Conservation (phyloP, 2,888 invertebrate genomes). For the Drosophila cracens region DNA sequence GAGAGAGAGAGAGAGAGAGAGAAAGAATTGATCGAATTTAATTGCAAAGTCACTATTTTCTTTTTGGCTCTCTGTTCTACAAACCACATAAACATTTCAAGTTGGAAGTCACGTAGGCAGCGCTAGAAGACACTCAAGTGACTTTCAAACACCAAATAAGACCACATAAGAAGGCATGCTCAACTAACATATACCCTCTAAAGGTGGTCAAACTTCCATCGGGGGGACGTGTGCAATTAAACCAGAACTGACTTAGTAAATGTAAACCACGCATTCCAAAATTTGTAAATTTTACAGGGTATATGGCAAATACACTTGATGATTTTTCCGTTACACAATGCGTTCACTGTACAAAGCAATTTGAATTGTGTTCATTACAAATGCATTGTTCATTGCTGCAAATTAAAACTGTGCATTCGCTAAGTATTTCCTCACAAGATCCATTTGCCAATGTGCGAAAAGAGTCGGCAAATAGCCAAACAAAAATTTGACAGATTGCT, state of each 20-base stretch:
- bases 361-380: constrained; percentile 10
- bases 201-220: neutral
- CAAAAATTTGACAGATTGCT: constrained; percentile 32
- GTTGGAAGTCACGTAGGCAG: constrained; percentile 44
- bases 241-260: neutral
- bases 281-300: neutral
- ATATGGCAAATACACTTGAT: neutral
- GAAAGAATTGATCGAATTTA: constrained; percentile 29
- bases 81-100: neutral
- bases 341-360: constrained; percentile 16
- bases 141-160: constrained; percentile 4
- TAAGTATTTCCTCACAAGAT: constrained; percentile 6
- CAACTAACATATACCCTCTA: neutral
- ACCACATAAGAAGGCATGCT: neutral
- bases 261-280: neutral
- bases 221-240: too few species aligned
- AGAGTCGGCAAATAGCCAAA: constrained; percentile 27
- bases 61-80: constrained; percentile 10
- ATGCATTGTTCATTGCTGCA: constrained; percentile 17
- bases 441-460: constrained; percentile 19
- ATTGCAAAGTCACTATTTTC: constrained; percentile 32
- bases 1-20: neutral
- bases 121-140: neutral
- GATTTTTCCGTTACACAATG: constrained; percentile 33
- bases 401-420: constrained; percentile 11